Base-by-base conservation (phyloP, 2,113 vertebrate species). In the Pteruthius melanotis region DNA sequence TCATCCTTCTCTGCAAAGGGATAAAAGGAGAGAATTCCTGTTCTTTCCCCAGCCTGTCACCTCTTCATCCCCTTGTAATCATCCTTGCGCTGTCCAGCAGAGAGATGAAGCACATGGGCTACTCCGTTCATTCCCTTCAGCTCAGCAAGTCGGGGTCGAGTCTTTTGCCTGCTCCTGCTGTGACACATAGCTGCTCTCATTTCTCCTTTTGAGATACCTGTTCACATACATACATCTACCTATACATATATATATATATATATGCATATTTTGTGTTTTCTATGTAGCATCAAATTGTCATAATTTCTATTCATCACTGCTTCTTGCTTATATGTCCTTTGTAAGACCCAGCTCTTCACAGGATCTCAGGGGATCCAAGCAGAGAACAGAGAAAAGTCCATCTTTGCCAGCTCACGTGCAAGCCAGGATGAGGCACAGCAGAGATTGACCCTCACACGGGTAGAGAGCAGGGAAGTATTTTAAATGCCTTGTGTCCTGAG, bases 231-330 rank as follows among this genome's bases (percentile, higher is more conserved):
- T 13, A 30, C 27, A 39, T 21, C 64, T 82, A 63, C 37, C 17
- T 40, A 23, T 11, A 21, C 33, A 47, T 0, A 0, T 2, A 30
- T n/a, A n/a, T n/a, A n/a, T n/a, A n/a, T n/a, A 0, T 3, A 30
- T 16, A 52, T 4, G 28, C 12, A 54, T 21, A 14, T 75, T 35
- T 12, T 35, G 15, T 39, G 61, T 15, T 61, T 63, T 65, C 28
- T 56, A 3, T 59, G 50, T 15, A 39, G 11, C 40, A 42, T 42
- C 13, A 39, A 10, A 13, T 18, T 63, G 45, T 39, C 16, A 31
- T 35, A 53, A 78, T 63, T 78, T 70, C 45, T 91, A 3, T 68
- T 86, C 47, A 47, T 35, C n/a, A 35, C 22, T 3, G 1, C 22
- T 90, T 94, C 44, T 90, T 74, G 28, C 31, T 77, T 88, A 2